Evolutionary conservation across 2,113 vertebrate genomes (phyloP).

Genomic region (Cottus gobio): DNA sequence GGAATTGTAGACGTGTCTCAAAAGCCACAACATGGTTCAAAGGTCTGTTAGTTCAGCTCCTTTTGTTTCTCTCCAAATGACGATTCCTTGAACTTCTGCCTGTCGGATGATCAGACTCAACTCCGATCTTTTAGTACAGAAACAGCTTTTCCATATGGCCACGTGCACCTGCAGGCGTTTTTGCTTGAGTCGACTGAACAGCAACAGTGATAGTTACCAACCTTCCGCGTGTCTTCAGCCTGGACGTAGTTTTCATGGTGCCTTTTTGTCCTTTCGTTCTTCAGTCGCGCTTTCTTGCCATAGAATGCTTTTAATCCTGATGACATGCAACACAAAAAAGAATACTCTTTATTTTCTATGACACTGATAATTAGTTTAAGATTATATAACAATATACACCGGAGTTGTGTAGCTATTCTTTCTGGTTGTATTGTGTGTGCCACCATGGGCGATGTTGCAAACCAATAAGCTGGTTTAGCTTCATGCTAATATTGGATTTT

Average conservation of each 20-base stretch:
- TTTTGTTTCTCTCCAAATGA: too few species aligned
- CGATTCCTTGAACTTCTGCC: background rate
- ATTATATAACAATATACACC: background rate
- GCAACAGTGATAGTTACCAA: slow-evolving; percentile 38
- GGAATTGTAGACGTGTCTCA: background rate
- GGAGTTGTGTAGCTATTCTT: background rate
- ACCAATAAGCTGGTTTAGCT: background rate
- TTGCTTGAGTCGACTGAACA: background rate
- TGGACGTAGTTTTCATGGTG: slow-evolving; percentile 76
- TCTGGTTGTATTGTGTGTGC: background rate
- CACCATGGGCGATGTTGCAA: background rate
- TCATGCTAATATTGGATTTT: background rate
- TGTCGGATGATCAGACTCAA: background rate
- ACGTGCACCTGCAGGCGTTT: background rate
- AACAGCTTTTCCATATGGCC: background rate
- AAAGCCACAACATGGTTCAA: background rate
- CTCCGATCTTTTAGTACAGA: background rate
- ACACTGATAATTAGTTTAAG: background rate
- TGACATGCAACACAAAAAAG: background rate
- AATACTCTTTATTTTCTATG: background rate
- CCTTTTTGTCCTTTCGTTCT: slow-evolving; percentile 77
- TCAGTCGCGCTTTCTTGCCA: slow-evolving; percentile 79
- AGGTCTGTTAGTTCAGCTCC: background rate
- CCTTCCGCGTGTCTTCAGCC: slow-evolving; percentile 79
- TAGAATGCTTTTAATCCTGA: slow-evolving; percentile 88